phyloP scores from a whole-genome alignment of 2,113 vertebrate species.

The Oreochromis aureus region DNA sequence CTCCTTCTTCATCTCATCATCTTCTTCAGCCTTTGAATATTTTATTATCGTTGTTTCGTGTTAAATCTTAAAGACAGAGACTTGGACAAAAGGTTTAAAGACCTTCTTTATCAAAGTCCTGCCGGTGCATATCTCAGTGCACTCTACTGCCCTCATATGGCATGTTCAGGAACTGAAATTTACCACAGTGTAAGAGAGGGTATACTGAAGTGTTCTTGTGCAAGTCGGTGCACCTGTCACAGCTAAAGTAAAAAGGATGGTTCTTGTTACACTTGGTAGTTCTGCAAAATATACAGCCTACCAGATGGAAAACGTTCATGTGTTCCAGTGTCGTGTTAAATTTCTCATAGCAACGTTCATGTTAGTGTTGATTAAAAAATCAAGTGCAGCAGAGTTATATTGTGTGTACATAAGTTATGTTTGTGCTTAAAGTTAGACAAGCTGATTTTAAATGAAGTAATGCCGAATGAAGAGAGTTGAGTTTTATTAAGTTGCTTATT shows the following conservation, averaged over 20 bases:
- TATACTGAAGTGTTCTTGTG: not conserved
- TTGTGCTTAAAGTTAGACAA: not conserved
- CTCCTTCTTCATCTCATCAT: not conserved
- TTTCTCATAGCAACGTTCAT: not conserved
- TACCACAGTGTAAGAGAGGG: not conserved
- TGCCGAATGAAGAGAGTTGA: not conserved
- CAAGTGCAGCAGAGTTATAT: not conserved
- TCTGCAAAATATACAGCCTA: not conserved
- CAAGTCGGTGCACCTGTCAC: not conserved
- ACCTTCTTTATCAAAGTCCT: not conserved
- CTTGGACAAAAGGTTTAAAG: not conserved
- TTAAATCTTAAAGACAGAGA: not conserved
- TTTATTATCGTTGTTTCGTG: not conserved
- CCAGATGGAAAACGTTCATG: not conserved
- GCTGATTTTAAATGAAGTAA: not conserved
- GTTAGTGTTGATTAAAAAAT: not conserved
- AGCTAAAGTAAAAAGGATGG: not conserved
- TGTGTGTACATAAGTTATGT: not conserved
- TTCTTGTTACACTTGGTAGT: not conserved
- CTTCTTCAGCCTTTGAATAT: not conserved
- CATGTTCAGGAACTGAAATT: not conserved
- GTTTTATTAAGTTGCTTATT: not conserved
- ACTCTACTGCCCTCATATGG: conserved; percentile 37
- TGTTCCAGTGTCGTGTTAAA: not conserved
- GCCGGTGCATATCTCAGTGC: not conserved